Evolutionary conservation across 2,888 invertebrate species (phyloP), one percentile per base, ranked within the genome.

Genomic region (Caenorhabditis sinica): DNA sequence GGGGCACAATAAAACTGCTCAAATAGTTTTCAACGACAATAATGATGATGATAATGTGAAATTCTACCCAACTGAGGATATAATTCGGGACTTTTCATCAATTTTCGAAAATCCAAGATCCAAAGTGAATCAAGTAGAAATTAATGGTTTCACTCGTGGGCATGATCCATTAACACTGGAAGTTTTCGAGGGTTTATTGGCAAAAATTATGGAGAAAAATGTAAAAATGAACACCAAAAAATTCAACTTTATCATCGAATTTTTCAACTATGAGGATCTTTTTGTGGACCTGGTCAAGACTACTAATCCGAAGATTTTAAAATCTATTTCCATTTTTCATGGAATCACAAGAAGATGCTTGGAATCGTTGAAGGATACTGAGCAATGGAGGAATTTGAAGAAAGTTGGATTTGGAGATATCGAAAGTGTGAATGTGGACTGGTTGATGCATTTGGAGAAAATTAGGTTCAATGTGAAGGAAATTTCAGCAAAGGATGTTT

Each of bases 371-470:
- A 20, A 25, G 11, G 28, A 45, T 28, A 65, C 65, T 17, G 45
- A 45, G n/a, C 65, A 65, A 5, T 65, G 65, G 65, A 20, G 8
- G 11, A 45, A 11, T 6, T 30, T 65, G 45, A 45, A 65, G 30
- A 65, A 65, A 65, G n/a, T 65, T n/a, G 45, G 45, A 28, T 65
- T 65, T 30, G 65, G 65, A 30, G 65, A 65, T 17, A 30, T 65
- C 0, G 65, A 45, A 15, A n/a, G 45, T n/a, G 45, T 43, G 6
- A 30, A 45, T 49, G 8, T 65, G 0, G 45, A 65, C 4, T 28
- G 15, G 17, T 28, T 65, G 25, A 5, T 45, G 30, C 45, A 65
- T 45, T 45, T 65, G 28, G 45, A 45, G n/a, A 65, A 30, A 9
- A 65, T 65, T 2, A 25, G 65, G 45, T 65, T 65, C 30, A 28